phyloP scores from a whole-genome alignment of 2,888 invertebrate species.

The Catocala nupta region DNA sequence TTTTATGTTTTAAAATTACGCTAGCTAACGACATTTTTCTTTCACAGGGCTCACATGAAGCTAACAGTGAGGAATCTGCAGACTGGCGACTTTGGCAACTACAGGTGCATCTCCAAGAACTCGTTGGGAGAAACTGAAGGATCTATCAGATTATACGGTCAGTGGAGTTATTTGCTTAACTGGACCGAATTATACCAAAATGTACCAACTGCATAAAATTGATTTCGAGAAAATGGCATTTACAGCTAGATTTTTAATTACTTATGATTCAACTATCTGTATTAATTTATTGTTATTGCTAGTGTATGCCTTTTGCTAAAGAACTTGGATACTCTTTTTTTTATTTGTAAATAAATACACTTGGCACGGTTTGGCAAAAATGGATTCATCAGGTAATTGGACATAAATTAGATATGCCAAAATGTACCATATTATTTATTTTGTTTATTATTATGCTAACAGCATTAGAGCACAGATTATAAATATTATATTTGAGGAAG shows the following conservation, averaged over 20 bases:
- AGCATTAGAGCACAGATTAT: not conserved
- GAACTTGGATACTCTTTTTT: constrained; percentile 6
- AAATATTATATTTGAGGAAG: constrained; percentile 4
- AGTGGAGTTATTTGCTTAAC: constrained; percentile 35
- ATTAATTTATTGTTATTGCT: constrained; percentile 5
- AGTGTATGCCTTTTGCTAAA: constrained; percentile 8
- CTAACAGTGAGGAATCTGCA: constrained; percentile 94
- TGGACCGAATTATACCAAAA: constrained; percentile 11
- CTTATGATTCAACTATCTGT: constrained; percentile 6
- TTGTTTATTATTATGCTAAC: constrained; percentile 5
- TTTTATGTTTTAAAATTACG: not conserved
- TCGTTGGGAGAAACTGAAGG: constrained; percentile 97
- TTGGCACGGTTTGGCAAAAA: constrained; percentile 16
- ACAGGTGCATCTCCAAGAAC: constrained; percentile 97
- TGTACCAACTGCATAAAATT: constrained; percentile 12
- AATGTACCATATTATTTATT: constrained; percentile 13
- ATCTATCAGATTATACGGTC: constrained; percentile 96
- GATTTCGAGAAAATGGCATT: constrained; percentile 10
- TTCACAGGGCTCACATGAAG: constrained; percentile 93
- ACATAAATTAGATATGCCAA: constrained; percentile 13
- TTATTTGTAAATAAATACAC: constrained; percentile 8
- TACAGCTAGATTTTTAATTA: constrained; percentile 11
- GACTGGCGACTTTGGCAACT: constrained; percentile 95
- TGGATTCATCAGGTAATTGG: constrained; percentile 9
- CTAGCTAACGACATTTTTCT: no score